Percentiles rank a stretch among this genome's conserved stretches.
Conservation (phyloP, 1,140 invertebrate species). For the Parapsyche elsis region DNA sequence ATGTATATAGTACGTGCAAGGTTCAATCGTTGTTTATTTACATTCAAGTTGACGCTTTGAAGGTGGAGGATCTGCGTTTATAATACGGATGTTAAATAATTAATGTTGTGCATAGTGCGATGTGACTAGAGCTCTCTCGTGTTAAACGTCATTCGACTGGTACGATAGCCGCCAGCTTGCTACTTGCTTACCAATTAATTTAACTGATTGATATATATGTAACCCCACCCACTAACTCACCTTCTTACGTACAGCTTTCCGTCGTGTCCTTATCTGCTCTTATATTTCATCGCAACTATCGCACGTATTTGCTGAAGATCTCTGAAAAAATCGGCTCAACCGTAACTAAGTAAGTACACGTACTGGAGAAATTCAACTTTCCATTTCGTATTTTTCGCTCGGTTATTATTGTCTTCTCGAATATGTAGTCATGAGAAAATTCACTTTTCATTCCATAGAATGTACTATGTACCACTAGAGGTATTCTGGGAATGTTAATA, state of each 20-base stretch:
- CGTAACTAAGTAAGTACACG: too few relatives aligned
- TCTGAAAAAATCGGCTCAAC: too few relatives aligned
- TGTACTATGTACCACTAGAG: neutral
- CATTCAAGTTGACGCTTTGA: too few relatives aligned
- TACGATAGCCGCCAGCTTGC: conserved; percentile 9
- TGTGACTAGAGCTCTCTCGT: conserved; percentile 18
- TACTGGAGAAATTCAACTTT: too few relatives aligned
- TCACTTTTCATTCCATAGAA: neutral
- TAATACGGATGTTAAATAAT: conserved; percentile 15
- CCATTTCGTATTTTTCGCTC: too few relatives aligned
- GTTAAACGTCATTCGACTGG: conserved; percentile 28
- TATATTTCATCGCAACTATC: neutral
- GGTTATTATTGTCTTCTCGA: too few relatives aligned
- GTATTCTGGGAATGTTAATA: conserved; percentile 23
- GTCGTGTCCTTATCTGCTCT: neutral
- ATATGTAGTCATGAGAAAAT: neutral
- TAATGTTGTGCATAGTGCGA: conserved; percentile 1
- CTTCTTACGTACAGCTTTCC: neutral
- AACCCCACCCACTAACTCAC: conserved; percentile 3
- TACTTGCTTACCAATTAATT: conserved; percentile 33
- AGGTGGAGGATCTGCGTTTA: neutral
- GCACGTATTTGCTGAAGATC: too few relatives aligned
- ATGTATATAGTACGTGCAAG: too few relatives aligned
- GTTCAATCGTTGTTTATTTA: too few relatives aligned
- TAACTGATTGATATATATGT: conserved; percentile 29